These are phyloP conservation scores for Fregetta grallaria DNA, from an alignment of 2,113 vertebrate species.

Conservation along the genomic window DNA sequence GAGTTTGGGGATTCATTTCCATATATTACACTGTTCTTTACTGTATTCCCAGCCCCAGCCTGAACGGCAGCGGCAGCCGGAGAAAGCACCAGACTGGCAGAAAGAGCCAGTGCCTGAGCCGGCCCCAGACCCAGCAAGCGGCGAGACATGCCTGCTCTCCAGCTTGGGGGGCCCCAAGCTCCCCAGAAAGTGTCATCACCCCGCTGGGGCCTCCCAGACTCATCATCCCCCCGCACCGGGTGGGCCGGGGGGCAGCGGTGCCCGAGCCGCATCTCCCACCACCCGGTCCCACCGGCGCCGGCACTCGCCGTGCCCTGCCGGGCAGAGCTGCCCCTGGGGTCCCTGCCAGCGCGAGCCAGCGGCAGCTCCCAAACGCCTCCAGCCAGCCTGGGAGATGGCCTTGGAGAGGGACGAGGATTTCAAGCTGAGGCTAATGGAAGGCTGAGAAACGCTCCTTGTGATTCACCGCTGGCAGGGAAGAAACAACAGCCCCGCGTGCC, in stretches of 20 bases:
- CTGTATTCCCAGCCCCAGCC: background rate
- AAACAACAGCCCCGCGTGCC: background rate
- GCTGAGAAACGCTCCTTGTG: background rate
- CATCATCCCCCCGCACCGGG: accelerated
- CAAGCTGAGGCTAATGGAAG: background rate
- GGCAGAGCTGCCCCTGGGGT: background rate
- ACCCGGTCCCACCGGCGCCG: accelerated
- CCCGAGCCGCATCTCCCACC: background rate
- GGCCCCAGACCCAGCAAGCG: background rate
- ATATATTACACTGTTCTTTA: background rate
- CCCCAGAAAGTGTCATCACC: background rate
- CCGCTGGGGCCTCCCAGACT: background rate
- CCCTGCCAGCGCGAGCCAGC: background rate
- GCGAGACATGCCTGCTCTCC: accelerated
- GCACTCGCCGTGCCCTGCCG: accelerated
- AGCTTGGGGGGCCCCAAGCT: accelerated
- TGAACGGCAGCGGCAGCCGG: accelerated
- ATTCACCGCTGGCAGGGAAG: background rate
- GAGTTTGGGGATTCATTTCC: background rate
- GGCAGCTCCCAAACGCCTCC: background rate
- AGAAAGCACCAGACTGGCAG: background rate
- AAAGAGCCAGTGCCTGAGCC: too few species aligned
- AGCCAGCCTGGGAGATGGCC: background rate
- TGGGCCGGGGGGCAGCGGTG: accelerated
- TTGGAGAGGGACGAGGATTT: background rate